Conservation (phyloP, 2,113 vertebrate genomes). For the Manacus vitellinus region DNA sequence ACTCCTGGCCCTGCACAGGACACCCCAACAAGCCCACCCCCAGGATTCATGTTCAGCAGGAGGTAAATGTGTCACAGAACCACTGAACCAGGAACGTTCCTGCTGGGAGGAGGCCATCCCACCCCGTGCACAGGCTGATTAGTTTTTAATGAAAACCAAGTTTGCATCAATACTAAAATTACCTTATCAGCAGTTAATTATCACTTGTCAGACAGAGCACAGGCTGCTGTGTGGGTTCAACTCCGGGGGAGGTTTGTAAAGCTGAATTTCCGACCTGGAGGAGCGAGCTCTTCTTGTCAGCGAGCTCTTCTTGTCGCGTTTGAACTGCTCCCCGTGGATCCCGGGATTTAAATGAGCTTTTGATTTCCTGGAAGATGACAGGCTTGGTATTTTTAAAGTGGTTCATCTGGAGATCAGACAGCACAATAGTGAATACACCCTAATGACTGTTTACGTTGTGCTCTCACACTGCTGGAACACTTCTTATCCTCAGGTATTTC, state of each 20-base stretch:
- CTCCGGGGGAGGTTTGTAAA: constrained; percentile 18
- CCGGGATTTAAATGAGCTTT: neutral
- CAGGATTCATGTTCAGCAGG: neutral
- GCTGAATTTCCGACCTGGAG: neutral
- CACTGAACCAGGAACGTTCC: neutral
- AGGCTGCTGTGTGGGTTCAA: constrained; percentile 52
- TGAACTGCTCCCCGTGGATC: constrained; percentile 5
- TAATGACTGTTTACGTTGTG: neutral
- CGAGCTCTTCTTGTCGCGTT: neutral
- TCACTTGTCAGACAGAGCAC: constrained; percentile 69
- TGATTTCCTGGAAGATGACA: constrained; percentile 25
- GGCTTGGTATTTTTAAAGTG: neutral
- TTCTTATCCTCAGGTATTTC: neutral
- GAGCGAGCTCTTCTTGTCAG: neutral
- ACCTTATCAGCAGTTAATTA: constrained; percentile 77
- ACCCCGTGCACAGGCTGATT: constrained; percentile 19
- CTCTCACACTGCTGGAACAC: neutral
- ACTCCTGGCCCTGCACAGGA: neutral
- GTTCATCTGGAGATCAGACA: neutral
- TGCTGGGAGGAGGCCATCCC: neutral
- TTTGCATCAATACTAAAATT: constrained; percentile 68
- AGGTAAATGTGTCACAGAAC: neutral
- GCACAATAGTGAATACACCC: neutral
- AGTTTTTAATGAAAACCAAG: constrained; percentile 67
- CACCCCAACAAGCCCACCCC: neutral